Percentiles rank a stretch among this genome's conserved stretches.
Conservation (phyloP, 1,140 invertebrate species). For the Drosophila pruinosa region DNA sequence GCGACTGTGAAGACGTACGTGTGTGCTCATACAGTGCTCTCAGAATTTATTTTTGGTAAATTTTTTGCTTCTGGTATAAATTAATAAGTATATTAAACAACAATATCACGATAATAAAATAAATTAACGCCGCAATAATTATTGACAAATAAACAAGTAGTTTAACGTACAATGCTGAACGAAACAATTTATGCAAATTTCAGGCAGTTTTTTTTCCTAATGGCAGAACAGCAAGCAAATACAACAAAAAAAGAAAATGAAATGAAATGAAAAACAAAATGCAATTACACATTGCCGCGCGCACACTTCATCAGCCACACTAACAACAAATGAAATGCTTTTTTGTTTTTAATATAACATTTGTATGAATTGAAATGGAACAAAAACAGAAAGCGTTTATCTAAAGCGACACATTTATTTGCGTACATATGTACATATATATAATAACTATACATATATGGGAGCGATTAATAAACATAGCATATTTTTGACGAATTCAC, state of each 20-base stretch:
- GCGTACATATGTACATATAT: slow-evolving; percentile 11
- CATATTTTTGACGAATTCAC: slow-evolving; percentile 26
- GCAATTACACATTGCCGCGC: slow-evolving; percentile 34
- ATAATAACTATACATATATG: slow-evolving; percentile 14
- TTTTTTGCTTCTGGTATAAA: slow-evolving; percentile 60
- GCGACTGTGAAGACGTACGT: slow-evolving; percentile 73
- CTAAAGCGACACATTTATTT: slow-evolving; percentile 23
- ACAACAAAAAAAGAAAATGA: slow-evolving; percentile 15
- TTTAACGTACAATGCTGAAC: slow-evolving; percentile 34
- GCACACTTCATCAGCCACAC: slow-evolving; percentile 30
- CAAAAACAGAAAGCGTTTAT: slow-evolving; percentile 23
- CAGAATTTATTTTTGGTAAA: slow-evolving; percentile 77
- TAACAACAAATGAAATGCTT: slow-evolving; percentile 35
- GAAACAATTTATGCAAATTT: slow-evolving; percentile 43
- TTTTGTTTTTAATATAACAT: slow-evolving; percentile 17
- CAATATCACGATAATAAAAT: slow-evolving; percentile 47
- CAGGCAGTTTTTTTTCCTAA: slow-evolving; percentile 39
- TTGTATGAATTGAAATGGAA: slow-evolving; percentile 15
- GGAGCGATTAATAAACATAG: slow-evolving; percentile 30
- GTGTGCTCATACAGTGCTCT: slow-evolving; percentile 75
- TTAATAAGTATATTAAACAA: slow-evolving; percentile 47
- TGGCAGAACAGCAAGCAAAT: slow-evolving; percentile 45
- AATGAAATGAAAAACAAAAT: slow-evolving; percentile 13
- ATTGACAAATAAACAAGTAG: slow-evolving; percentile 40
- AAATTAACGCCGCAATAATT: slow-evolving; percentile 62